Evolutionary conservation across 2,888 invertebrate genomes (phyloP).

Genomic region (Amphipoea oculea): DNA sequence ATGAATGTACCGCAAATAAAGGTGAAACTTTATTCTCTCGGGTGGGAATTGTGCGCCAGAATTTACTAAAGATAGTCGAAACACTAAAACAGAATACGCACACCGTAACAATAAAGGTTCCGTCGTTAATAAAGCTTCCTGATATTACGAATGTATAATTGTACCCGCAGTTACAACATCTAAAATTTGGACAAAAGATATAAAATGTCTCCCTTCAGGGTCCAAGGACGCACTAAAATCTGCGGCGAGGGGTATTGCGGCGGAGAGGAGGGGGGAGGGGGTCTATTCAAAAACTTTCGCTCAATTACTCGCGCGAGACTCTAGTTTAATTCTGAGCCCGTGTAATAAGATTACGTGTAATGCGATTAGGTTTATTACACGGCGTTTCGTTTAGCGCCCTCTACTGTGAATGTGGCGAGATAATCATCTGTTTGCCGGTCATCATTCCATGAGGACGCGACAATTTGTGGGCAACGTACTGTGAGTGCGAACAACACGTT

Average conservation of each 20-base stretch:
- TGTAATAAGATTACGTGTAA: slow-evolving; percentile 70
- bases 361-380: slow-evolving; percentile 65
- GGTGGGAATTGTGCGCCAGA: slow-evolving; percentile 18
- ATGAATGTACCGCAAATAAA: slow-evolving; percentile 48
- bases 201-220: slow-evolving; percentile 65
- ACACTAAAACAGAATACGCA: slow-evolving; percentile 33
- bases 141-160: slow-evolving; percentile 66
- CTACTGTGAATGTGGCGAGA: slow-evolving; percentile 63
- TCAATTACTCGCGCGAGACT: slow-evolving; percentile 69
- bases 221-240: slow-evolving; percentile 62
- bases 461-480: slow-evolving; percentile 47
- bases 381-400: slow-evolving; percentile 63
- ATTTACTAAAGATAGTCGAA: slow-evolving; percentile 39
- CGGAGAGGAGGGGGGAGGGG: slow-evolving; percentile 1
- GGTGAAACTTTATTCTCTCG: slow-evolving; percentile 36
- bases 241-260: slow-evolving; percentile 40
- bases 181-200: slow-evolving; percentile 67
- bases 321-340: slow-evolving; percentile 67
- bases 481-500: slow-evolving; percentile 45
- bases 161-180: slow-evolving; percentile 62
- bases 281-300: slow-evolving; percentile 71
- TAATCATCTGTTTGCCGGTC: slow-evolving; percentile 60
- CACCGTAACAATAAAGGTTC: slow-evolving; percentile 55
- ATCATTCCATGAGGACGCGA: slow-evolving; percentile 48
- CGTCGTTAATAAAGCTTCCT: slow-evolving; percentile 62